These are phyloP conservation scores for Microchrysa polita DNA, from an alignment of 2,888 invertebrate species.

Conservation along the genomic window DNA sequence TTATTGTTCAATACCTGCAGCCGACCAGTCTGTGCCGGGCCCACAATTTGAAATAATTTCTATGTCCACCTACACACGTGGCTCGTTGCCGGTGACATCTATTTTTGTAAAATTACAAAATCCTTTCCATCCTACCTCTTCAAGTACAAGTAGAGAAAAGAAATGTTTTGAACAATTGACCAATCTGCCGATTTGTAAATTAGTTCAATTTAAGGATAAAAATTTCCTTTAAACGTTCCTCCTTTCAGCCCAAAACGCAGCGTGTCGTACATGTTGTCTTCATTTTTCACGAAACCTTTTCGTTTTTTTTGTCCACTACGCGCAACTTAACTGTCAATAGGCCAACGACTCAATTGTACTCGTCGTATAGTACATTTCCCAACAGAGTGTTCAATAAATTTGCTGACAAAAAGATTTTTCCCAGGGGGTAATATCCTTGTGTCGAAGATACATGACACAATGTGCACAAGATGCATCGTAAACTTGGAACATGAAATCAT, in stretches of 20 bases:
- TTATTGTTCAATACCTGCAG: too few relatives aligned
- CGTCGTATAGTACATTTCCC: conserved; percentile 16
- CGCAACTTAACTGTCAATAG: neutral
- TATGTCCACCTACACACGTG: too few relatives aligned
- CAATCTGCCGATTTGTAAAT: conserved; percentile 5
- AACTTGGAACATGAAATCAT: neutral
- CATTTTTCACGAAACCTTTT: conserved; percentile 17
- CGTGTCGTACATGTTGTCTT: conserved; percentile 5
- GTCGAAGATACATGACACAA: neutral
- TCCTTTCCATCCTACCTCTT: too few relatives aligned
- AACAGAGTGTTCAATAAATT: conserved; percentile 16
- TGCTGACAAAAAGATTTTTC: conserved; percentile 31
- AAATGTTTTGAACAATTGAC: neutral
- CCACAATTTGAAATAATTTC: too few relatives aligned
- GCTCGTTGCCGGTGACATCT: too few relatives aligned
- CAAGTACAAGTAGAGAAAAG: too few relatives aligned
- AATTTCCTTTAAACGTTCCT: neutral
- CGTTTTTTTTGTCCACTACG: neutral
- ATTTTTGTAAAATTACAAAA: too few relatives aligned
- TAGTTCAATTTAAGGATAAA: neutral
- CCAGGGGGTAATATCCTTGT: conserved; percentile 8
- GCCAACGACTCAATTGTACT: conserved; percentile 27
- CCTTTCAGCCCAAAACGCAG: neutral
- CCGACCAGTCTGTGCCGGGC: too few relatives aligned
- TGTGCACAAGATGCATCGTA: neutral